Base-by-base conservation (phyloP, 2,113 vertebrate genomes). In the Pantherophis guttatus region DNA sequence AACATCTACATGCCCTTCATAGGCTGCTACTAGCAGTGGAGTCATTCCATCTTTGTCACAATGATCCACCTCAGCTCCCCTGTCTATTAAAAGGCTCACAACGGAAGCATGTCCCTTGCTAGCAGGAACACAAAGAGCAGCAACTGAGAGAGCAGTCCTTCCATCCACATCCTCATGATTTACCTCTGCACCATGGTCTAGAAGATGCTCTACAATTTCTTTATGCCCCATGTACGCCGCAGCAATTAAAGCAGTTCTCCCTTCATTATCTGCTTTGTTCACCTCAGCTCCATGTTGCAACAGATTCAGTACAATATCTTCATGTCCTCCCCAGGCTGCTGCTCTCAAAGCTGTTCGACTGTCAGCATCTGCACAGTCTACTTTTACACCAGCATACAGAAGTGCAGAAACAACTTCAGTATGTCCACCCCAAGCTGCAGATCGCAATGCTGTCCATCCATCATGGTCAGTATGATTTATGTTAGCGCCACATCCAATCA, bases 1-100 rank as follows among this genome's bases (percentile, higher is more conserved):
- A 50, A 99, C 99, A 19, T 99, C 99, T 0, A 99, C 99, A 0
- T 99, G 99, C 94, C 99, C 99, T 97, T 99, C 99, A 1, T 99
- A 99, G 93, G 99, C 99, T 15, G 99, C 99, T 5, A 99, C 99
- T 24, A 99, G 98, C 93, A 99, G 98, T 0, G 99, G 99, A 0
- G 99, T 99, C 99, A 99, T 99, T 96, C 98, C 99, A 1, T 99
- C 99, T 95, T 99, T 99, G 95, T 99, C 99, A 6, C 99, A 99
- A 93, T 99, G 99, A 96, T 99, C 99, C 0, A 99, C 99, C 90
- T 99, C 99, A 3, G 99, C 99, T 0, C 99, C 98, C 0, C 99
- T 98, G 81, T 99, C 99, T 1, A 99, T 99, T 1, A 99, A 96
- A 24, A 99, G 98, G 96, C 99, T 99, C 12, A 99, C 99, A 0